These are phyloP conservation scores for Miltochrista miniata DNA, from an alignment of 2,888 invertebrate genomes.

Conservation along the genomic window DNA sequence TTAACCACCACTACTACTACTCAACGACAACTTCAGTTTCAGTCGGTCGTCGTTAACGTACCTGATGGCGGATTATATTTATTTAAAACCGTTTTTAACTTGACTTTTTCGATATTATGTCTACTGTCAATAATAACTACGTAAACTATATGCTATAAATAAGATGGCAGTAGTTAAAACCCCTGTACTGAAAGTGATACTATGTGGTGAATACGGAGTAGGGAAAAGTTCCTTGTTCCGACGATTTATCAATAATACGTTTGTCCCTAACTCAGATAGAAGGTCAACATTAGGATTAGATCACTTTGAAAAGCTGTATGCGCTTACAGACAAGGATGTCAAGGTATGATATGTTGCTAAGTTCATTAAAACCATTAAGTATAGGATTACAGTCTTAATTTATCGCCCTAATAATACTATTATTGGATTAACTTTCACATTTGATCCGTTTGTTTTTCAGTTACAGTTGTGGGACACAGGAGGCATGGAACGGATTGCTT, in stretches of 20 bases:
- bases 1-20: no score
- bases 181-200: conserved; percentile 95
- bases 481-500: conserved; percentile 98
- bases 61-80: no score
- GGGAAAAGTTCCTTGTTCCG: conserved; percentile 97
- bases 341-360: conserved; percentile 79
- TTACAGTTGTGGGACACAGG: conserved; percentile 98
- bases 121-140: no score
- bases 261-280: conserved; percentile 91
- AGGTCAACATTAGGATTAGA: conserved; percentile 96
- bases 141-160: no score
- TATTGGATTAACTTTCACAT: conserved; percentile 9
- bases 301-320: conserved; percentile 93
- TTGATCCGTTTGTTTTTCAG: conserved; percentile 71
- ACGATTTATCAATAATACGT: conserved; percentile 94
- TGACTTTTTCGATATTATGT: no score
- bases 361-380: no score
- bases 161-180: conserved; percentile 91
- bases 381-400: background rate
- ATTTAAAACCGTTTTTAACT: background rate
- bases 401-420: conserved; percentile 3
- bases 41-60: no score
- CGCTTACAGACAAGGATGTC: conserved; percentile 89
- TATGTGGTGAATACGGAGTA: conserved; percentile 98
- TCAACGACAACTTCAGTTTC: no score